Conservation (phyloP, 2,797 vertebrate genomes). For the Microctenopoma lineatum region DNA sequence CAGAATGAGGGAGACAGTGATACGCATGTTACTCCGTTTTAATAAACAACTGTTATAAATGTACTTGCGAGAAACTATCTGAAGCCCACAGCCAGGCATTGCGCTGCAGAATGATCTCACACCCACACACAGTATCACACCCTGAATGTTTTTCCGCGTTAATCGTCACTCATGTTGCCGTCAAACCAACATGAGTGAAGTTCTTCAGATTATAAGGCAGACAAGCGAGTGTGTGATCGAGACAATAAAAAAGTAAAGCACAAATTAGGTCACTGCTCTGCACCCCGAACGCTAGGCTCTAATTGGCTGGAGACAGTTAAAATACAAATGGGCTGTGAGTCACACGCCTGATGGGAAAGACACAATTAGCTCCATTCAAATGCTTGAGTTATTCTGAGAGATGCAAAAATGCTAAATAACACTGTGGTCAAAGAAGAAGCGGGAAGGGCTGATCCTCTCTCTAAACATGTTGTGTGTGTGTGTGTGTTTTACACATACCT, state of each 20-base stretch:
- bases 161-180: conserved; percentile 29
- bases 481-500: conserved; percentile 81
- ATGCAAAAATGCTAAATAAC: conserved; percentile 37
- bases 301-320: conserved; percentile 70
- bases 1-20: conserved; percentile 16
- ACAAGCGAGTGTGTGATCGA: conserved; percentile 59
- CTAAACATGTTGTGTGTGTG: conserved; percentile 25
- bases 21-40: conserved; percentile 28
- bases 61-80: conserved; percentile 57
- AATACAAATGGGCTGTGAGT: conserved; percentile 67
- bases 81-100: conserved; percentile 47
- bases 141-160: conserved; percentile 59
- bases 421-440: conserved; percentile 39
- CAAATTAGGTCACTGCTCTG: conserved; percentile 60
- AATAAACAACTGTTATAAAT: conserved; percentile 28
- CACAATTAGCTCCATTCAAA: conserved; percentile 67
- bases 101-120: conserved; percentile 65
- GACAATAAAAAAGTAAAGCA: conserved; percentile 64
- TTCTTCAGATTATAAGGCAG: conserved; percentile 51
- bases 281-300: conserved; percentile 43
- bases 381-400: conserved; percentile 42
- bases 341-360: conserved; percentile 70
- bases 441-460: conserved; percentile 15
- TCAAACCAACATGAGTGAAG: conserved; percentile 44
- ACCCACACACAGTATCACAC: conserved; percentile 64